Evolutionary conservation across 1,140 invertebrate species (phyloP).

Genomic region (Lepidotrigona ventralis): DNA sequence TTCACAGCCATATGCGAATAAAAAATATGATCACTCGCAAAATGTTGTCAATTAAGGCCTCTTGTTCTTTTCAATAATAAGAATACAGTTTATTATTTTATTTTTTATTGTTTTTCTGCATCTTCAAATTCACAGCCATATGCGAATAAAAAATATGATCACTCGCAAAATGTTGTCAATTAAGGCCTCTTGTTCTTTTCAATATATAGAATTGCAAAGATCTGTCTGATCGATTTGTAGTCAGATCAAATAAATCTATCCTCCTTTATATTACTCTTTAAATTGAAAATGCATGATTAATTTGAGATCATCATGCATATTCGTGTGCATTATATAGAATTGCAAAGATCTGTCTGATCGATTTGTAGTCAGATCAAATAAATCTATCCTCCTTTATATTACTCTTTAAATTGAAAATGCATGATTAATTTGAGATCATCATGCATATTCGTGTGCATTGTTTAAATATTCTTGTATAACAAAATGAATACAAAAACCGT

Average conservation of each 20-base stretch:
- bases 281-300: neutral
- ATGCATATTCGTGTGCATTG: neutral
- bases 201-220: too few species aligned
- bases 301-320: slow-evolving; percentile 6
- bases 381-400: neutral
- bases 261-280: neutral
- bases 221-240: neutral
- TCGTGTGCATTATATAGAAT: too few species aligned
- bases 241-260: neutral
- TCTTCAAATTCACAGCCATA: slow-evolving; percentile 74
- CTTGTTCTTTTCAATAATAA: slow-evolving; percentile 34
- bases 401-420: neutral
- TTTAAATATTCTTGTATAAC: slow-evolving; percentile 1
- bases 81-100: slow-evolving; percentile 38
- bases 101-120: slow-evolving; percentile 51
- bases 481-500: slow-evolving; percentile 19
- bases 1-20: slow-evolving; percentile 74
- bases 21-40: slow-evolving; percentile 48
- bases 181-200: slow-evolving; percentile 43
- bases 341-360: neutral
- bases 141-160: slow-evolving; percentile 56
- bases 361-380: neutral
- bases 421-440: slow-evolving; percentile 24
- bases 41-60: slow-evolving; percentile 52
- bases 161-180: slow-evolving; percentile 44